Evolutionary conservation across 2,113 vertebrate species (phyloP).

Genomic region (Chionodraco myersi): DNA sequence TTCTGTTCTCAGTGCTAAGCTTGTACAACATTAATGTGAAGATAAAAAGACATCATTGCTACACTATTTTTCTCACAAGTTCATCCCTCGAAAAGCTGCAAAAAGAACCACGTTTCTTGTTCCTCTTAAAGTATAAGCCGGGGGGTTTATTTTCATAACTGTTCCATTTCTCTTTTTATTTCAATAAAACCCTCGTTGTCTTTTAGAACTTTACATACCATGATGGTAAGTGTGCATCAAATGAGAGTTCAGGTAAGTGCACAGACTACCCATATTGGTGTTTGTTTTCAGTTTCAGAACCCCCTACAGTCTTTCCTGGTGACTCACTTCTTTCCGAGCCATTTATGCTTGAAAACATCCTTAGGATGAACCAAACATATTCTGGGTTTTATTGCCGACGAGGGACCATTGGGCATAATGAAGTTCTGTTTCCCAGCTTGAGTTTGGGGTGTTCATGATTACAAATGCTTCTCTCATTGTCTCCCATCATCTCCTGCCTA

Average conservation of each 20-base stretch:
- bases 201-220: constrained; percentile 31
- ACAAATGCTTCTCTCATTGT: constrained; percentile 80
- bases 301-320: constrained; percentile 64
- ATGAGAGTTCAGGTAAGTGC: constrained; percentile 56
- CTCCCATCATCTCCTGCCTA: constrained; percentile 79
- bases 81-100: constrained; percentile 53
- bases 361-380: constrained; percentile 65
- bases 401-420: constrained; percentile 81
- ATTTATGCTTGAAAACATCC: constrained; percentile 71
- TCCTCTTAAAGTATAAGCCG: constrained; percentile 42
- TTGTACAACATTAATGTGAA: constrained; percentile 64
- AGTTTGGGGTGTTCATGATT: constrained; percentile 78
- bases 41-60: constrained; percentile 71
- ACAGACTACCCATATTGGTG: constrained; percentile 35
- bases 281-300: constrained; percentile 60
- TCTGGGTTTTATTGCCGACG: constrained; percentile 71
- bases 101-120: constrained; percentile 35
- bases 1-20: constrained; percentile 65
- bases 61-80: constrained; percentile 55
- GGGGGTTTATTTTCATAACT: neutral
- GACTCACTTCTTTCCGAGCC: constrained; percentile 70
- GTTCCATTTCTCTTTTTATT: neutral
- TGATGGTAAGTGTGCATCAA: constrained; percentile 9
- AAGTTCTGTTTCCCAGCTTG: constrained; percentile 80
- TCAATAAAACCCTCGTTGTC: constrained; percentile 20